Evolutionary conservation across 2,113 vertebrate species (phyloP), one percentile per base, ranked within the genome.

Genomic region (Charadrius vociferus): DNA sequence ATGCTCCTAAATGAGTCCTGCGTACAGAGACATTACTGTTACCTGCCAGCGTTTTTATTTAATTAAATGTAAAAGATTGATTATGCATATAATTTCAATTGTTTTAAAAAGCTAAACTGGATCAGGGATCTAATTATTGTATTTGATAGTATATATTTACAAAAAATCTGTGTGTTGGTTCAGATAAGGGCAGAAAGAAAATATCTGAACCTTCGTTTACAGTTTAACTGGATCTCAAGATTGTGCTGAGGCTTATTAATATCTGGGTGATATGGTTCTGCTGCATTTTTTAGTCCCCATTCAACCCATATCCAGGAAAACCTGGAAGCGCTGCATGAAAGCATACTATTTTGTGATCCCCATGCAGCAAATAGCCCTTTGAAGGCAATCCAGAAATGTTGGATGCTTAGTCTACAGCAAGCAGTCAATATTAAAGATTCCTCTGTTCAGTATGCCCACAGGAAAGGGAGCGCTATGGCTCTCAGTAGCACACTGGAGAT

Each of bases 51-150:
- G 0, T 71, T 95, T 91, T 94, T 93, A 96, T 97, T 94, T 96
- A 95, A 97, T 96, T 94, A 91, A 82, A 92, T 90, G 39, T 63
- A 94, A 86, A 81, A 94, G 91, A 97, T 94, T 96, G 95, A 95
- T 97, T 95, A 78, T 68, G 73, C 72, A 72, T 86, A 59, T 62
- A 63, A 89, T 89, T 89, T 86, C 61, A 89, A 87, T 95, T 95
- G 71, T 72, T 86, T 95, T 81, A 74, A 91, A 74, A 90, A 92
- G 4, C 43, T 95, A 58, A 95, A 97, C 65, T 66, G 75, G 52
- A 84, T 92, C 91, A 88, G 22, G 23, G 11, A 43, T 92, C 56
- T 81, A 61, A 73, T 65, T 91, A 63, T 67, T 78, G 19, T 59
- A 39, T 78, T 72, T 93, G 18, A n/a, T 55, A 50, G 36, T 41